These are phyloP conservation scores for Choloepus didactylus DNA, from an alignment of 2,797 vertebrate species.

Conservation along the genomic window DNA sequence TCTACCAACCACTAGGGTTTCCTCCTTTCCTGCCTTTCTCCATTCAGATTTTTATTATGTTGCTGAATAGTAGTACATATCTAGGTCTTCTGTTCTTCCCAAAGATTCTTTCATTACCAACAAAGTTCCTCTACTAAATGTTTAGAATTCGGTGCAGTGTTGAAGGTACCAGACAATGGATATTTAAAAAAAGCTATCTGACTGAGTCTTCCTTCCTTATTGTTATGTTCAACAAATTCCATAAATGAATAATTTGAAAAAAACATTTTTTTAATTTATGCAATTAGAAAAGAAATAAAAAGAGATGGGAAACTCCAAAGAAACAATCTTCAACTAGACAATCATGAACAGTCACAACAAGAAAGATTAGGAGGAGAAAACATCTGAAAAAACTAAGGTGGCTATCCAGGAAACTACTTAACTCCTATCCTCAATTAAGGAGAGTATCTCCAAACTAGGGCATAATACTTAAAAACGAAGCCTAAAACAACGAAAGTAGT, in stretches of 20 bases:
- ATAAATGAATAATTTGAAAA: not conserved
- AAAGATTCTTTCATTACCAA: not conserved
- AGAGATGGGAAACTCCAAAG: conserved; percentile 8
- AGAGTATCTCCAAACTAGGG: not conserved
- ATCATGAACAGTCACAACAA: not conserved
- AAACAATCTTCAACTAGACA: not conserved
- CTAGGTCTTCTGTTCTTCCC: not conserved
- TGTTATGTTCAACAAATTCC: not conserved
- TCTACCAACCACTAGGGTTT: not conserved
- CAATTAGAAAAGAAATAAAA: conserved; percentile 40
- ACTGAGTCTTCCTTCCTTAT: not conserved
- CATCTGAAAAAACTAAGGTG: conserved; percentile 2
- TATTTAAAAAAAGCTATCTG: not conserved
- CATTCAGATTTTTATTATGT: not conserved
- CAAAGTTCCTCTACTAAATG: conserved; percentile 9
- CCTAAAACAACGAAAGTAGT: not conserved
- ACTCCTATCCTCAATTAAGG: conserved; percentile 31
- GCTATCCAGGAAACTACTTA: not conserved
- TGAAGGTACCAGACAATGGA: not conserved
- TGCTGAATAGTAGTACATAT: not conserved
- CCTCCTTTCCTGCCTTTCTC: not conserved
- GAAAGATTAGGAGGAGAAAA: not conserved
- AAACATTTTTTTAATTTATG: conserved; percentile 2
- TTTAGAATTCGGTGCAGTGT: not conserved
- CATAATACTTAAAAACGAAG: conserved; percentile 35